phyloP scores from a whole-genome alignment of 2,113 vertebrate genomes.

The Pantherophis guttatus region DNA sequence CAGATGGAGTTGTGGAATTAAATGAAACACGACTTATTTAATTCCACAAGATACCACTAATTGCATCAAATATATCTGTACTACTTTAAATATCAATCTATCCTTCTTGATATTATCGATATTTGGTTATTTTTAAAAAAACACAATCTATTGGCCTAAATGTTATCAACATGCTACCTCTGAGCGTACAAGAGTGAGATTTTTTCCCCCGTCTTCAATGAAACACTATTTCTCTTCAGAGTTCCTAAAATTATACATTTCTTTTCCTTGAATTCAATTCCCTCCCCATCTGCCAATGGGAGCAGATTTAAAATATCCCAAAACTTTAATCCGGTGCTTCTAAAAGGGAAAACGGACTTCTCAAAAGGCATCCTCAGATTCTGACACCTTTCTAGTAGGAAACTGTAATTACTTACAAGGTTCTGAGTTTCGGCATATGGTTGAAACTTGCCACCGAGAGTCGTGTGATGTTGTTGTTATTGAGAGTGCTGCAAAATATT shows the following conservation, averaged over 20 bases:
- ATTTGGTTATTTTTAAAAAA: background rate
- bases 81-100: slow-evolving; percentile 19
- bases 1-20: slow-evolving; percentile 65
- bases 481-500: slow-evolving; percentile 85
- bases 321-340: background rate
- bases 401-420: slow-evolving; percentile 85
- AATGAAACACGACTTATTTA: slow-evolving; percentile 72
- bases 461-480: slow-evolving; percentile 97
- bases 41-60: slow-evolving; percentile 54
- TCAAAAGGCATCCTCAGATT: background rate
- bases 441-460: slow-evolving; percentile 99
- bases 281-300: background rate
- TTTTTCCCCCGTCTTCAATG: background rate
- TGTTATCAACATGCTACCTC: background rate
- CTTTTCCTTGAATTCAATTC: background rate
- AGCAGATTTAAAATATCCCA: background rate
- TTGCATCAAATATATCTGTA: slow-evolving; percentile 36
- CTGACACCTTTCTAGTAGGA: background rate
- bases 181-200: background rate
- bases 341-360: background rate
- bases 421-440: slow-evolving; percentile 98
- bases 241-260: background rate
- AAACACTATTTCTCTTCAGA: background rate
- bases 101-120: slow-evolving; percentile 4
- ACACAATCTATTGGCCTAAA: background rate